Percentiles rank a stretch among this genome's conserved stretches.
phyloP scores from a whole-genome alignment of 2,888 invertebrate species.

The Allolobophora icterica region DNA sequence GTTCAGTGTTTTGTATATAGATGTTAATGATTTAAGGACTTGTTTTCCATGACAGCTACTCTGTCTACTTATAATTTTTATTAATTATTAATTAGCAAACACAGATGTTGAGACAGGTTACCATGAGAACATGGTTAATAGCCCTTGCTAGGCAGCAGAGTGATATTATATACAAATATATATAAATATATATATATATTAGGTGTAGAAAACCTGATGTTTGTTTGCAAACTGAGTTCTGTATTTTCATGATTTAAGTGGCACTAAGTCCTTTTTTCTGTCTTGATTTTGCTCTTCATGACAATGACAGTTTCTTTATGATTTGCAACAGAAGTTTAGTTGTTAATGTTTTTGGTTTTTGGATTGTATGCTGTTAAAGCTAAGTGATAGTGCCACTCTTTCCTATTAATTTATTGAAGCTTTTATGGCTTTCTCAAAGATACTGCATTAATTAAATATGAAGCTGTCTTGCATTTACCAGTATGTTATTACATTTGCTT shows the following conservation, averaged over 20 bases:
- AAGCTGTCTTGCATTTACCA: background rate
- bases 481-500: background rate
- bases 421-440: background rate
- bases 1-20: background rate
- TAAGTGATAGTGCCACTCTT: background rate
- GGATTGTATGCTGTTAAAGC: background rate
- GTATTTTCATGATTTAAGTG: background rate
- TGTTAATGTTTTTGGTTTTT: background rate
- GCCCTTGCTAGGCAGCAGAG: background rate
- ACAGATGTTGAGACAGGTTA: background rate
- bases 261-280: background rate
- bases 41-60: background rate
- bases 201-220: background rate
- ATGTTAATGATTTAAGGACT: conserved; percentile 1
- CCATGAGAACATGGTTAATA: background rate
- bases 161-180: background rate
- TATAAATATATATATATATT: no score
- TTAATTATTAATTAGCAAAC: background rate
- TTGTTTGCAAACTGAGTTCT: background rate
- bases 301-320: background rate
- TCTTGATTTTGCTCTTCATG: background rate
- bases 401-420: background rate
- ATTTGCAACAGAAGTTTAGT: background rate
- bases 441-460: background rate
- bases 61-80: background rate